Evolutionary conservation across 37 sponge, comb jelly and placozoan species (phyloP), one percentile per base, ranked within the genome.

Genomic region (Lycopodina hypogea): DNA sequence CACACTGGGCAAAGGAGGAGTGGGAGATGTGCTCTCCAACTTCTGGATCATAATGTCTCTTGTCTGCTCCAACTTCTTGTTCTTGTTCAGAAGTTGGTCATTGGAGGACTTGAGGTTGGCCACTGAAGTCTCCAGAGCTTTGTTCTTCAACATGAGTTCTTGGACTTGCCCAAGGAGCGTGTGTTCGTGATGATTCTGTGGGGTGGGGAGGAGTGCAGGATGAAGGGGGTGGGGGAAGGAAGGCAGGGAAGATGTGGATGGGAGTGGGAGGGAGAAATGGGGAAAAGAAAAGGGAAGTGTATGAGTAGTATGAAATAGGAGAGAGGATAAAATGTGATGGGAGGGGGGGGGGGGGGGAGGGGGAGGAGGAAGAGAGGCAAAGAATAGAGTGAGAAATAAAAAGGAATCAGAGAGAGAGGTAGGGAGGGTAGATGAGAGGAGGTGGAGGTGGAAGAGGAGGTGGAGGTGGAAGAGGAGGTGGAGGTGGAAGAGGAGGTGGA

Each of bases 121-220:
- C 56, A 73, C 53, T 22, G 42, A 23, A 1, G 1, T 15, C 35
- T 73, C 74, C 17, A 73, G 30, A 18, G 39, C 42, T 24, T 14
- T 14, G 11, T 35, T 73, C 34, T 45, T 39, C 28, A 22, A 6
- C 1, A 33, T 73, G 56, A 73, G 56, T 53, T 73, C 74, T 32
- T 73, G 74, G 22, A 55, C 30, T 17, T 53, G 56, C 19, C 56
- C 74, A 9, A 28, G 56, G 12, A 73, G 71, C n/a, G 48, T 70
- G 48, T 42, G 42, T 7, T 70, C 71, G 22, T 70, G 71, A 70
- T 41, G 45, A 4, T 45, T 42, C 71, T 70, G 48, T 42, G 21
- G 39, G 8, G 37, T 3, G 17, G 21, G 29, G 8, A 67, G 19
- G 39, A 19, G 21, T 7, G 4, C 8, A 12, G 60, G 26, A 21